Evolutionary conservation across 1,140 invertebrate species (phyloP), one percentile per base, ranked within the genome.

Genomic region (Pemphigus obesinymphae): DNA sequence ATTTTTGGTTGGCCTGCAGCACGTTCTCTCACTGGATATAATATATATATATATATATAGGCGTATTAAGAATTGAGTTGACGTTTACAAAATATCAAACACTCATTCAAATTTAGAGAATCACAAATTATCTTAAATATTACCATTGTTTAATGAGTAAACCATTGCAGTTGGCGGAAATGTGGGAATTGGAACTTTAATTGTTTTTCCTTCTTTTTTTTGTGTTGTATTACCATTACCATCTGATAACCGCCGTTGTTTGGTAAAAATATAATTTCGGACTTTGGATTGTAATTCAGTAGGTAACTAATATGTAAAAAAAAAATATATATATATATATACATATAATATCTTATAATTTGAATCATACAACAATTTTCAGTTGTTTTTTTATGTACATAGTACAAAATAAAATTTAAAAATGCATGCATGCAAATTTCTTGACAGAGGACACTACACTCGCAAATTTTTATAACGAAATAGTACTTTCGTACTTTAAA

Each of bases 101-200:
- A 61, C 58, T 61, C 20, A 34, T 66, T 66, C 34, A 8, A 66
- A 11, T 37, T 10, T 66, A 34, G 11, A 63, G 83, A 85, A 84
- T 23, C 3, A 15, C 23, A 72, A 72, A 70, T 26, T 26, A 58
- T 48, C 17, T 48, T 53, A 53, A 34, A 78, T 43, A 61, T 80
- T 80, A 80, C 76, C 76, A 80, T 80, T 85, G 89, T 91, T 91
- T 75, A 95, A 90, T 70, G 93, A 95, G 85, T 95, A 96, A 2
- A 96, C 93, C 92, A 96, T 95, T 13, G 94, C 94, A 20, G 94
- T 95, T 17, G 94, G 94, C 40, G 94, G 94, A 86, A 95, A 96
- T 29, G 94, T 94, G 23, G 92, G 91, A 85, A 95, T 94, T 53
- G 93, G 93, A 73, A 95, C 93, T 84, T 92, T 92, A 63, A 94